Evolutionary conservation across 2,888 invertebrate genomes (phyloP).

Genomic region (Scaptodrosophila latifasciaeformis): DNA sequence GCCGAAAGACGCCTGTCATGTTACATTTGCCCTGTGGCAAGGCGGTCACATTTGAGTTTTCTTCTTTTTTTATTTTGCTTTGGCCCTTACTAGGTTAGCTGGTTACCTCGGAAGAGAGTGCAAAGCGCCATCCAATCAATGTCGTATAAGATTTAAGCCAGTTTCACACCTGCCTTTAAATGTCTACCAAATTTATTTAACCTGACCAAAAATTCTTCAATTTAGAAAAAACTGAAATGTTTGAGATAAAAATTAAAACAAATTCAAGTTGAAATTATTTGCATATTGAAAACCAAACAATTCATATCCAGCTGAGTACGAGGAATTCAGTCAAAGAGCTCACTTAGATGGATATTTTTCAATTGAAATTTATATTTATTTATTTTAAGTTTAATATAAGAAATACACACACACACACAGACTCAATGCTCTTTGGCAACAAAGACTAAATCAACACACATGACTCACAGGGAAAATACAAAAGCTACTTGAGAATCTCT

Average conservation of each 20-base stretch:
- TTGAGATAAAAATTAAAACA: background rate
- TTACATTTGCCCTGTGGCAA: background rate
- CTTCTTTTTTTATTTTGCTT: background rate
- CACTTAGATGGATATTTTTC: conserved; percentile 35
- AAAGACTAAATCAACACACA: conserved; percentile 29
- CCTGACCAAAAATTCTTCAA: background rate
- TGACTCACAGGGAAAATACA: conserved; percentile 3
- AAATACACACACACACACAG: too few relatives aligned
- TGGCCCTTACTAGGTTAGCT: conserved; percentile 49
- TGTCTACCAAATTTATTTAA: too few relatives aligned
- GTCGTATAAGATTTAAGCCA: too few relatives aligned
- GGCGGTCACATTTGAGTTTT: background rate
- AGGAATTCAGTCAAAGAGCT: too few relatives aligned
- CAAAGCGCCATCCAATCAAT: too few relatives aligned
- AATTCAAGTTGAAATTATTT: conserved; percentile 4
- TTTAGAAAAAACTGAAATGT: background rate
- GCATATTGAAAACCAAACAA: conserved; percentile 7
- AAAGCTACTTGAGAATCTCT: background rate
- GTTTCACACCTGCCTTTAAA: too few relatives aligned
- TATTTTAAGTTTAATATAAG: too few relatives aligned
- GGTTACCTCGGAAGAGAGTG: conserved; percentile 43
- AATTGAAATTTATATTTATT: conserved; percentile 50
- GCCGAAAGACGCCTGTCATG: conserved; percentile 9
- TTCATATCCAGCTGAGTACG: too few relatives aligned
- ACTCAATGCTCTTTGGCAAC: conserved; percentile 41